phyloP scores from a whole-genome alignment of 2,888 invertebrate genomes.

The Stenoptilia bipunctidactyla region DNA sequence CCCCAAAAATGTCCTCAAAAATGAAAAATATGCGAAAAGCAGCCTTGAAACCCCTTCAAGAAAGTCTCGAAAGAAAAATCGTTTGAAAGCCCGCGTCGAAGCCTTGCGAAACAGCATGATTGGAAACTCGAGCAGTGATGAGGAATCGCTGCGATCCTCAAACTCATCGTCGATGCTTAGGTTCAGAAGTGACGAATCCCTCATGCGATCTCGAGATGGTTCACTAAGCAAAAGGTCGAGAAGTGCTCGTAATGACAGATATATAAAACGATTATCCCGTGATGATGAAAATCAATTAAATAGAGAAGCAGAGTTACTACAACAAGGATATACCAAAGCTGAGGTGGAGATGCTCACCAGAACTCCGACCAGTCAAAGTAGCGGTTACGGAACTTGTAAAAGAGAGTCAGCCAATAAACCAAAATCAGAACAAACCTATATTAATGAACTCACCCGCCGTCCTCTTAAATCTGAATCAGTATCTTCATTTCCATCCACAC shows the following conservation, averaged over 20 bases:
- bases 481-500: conserved; percentile 64
- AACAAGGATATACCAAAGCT: conserved; percentile 61
- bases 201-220: conserved; percentile 71
- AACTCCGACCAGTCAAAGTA: conserved; percentile 65
- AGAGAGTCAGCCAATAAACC: conserved; percentile 59
- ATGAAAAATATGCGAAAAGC: conserved; percentile 53
- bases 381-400: conserved; percentile 61
- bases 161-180: conserved; percentile 75
- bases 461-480: conserved; percentile 61
- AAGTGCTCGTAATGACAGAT: conserved; percentile 83
- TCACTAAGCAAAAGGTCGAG: conserved; percentile 76
- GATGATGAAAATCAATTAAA: conserved; percentile 75
- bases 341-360: conserved; percentile 68
- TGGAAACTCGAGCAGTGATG: conserved; percentile 78
- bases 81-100: conserved; percentile 76
- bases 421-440: conserved; percentile 36
- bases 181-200: conserved; percentile 78
- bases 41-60: conserved; percentile 63
- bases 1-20: conserved; percentile 41
- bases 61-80: conserved; percentile 64
- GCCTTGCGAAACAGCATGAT: conserved; percentile 74
- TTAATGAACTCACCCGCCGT: conserved; percentile 40
- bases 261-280: conserved; percentile 80
- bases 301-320: conserved; percentile 64
- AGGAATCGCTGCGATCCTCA: conserved; percentile 77